Evolutionary conservation across 2,888 invertebrate species (phyloP), one percentile per base, ranked within the genome.

Genomic region (Ectemnius lituratus): DNA sequence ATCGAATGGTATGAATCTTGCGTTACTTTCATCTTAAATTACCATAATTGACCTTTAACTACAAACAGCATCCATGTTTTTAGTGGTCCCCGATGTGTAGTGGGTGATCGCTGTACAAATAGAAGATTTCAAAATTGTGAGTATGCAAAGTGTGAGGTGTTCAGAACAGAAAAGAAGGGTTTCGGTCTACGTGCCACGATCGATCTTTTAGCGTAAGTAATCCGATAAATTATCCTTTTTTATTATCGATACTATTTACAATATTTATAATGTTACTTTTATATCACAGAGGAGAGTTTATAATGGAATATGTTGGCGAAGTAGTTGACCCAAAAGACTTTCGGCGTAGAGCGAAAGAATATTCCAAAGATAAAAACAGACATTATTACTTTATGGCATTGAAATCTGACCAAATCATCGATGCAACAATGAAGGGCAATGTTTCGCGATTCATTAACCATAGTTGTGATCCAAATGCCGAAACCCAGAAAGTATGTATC

Each of bases 311-410:
- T 90, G 97, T 99, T 0, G 99, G 99, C 0, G 99, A 99, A 92
- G 98, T 99, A 0, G 92, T 99, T 8, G 96, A 97, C 90, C 95
- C 95, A 62, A 95, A 95, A 80, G 97, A 97, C 90, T 99, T 99
- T 91, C 96, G 96, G 88, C 94, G 94, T 67, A 94, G 99, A 6
- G 96, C 97, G 0, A 95, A 96, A 85, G 94, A 95, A 59, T 99
- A 99, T 91, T 97, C 97, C 0, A 95, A 96, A 83, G 96, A 96
- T 73, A 97, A 97, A 90, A 96, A 96, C 88, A 93, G 94, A 47
- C 99, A 99, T 91, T 98, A 98, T 90, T 99, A 99, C 91, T 99
- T 99, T 90, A 99, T 99, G 99, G 96, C 98, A 0, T 92, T 99
- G 60, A 95, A 97, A 88, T 96, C 97, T 0, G 98, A 98, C 91